phyloP scores from a whole-genome alignment of 2,797 vertebrate genomes.

The Eurystomus glaucurus region DNA sequence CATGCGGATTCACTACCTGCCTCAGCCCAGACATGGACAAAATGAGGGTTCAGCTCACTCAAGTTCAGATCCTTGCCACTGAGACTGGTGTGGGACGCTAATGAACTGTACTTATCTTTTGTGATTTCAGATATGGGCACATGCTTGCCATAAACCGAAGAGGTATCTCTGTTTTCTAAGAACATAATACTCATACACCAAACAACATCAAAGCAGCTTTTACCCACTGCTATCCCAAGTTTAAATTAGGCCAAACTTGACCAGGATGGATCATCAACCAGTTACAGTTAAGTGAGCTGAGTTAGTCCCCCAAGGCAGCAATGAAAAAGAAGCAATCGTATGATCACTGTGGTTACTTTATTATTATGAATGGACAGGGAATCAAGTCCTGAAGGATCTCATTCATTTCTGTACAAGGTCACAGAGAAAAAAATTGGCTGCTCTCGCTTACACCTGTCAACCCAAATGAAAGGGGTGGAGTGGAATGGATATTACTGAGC shows the following conservation, averaged over 20 bases:
- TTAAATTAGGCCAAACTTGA: neutral
- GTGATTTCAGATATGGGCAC: neutral
- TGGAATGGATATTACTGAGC: slow-evolving; percentile 5
- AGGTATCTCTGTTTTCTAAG: neutral
- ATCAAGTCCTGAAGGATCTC: slow-evolving; percentile 12
- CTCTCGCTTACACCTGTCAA: slow-evolving; percentile 47
- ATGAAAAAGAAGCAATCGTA: neutral
- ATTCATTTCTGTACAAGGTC: slow-evolving; percentile 30
- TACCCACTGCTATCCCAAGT: accelerated
- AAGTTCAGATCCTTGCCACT: neutral
- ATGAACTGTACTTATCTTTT: neutral
- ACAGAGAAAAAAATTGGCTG: neutral
- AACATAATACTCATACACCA: neutral
- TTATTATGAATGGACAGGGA: neutral
- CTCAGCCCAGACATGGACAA: neutral
- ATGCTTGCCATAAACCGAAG: neutral
- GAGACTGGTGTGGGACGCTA: neutral
- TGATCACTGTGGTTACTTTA: neutral
- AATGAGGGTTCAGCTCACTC: neutral
- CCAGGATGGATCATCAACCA: neutral
- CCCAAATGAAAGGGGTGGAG: neutral
- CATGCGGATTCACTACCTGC: accelerated
- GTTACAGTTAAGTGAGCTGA: neutral
- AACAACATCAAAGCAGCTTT: neutral
- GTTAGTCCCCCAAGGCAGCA: neutral